Evolutionary conservation across 2,797 vertebrate species (phyloP), one percentile per base, ranked within the genome.

Genomic region (Helostoma temminkii): DNA sequence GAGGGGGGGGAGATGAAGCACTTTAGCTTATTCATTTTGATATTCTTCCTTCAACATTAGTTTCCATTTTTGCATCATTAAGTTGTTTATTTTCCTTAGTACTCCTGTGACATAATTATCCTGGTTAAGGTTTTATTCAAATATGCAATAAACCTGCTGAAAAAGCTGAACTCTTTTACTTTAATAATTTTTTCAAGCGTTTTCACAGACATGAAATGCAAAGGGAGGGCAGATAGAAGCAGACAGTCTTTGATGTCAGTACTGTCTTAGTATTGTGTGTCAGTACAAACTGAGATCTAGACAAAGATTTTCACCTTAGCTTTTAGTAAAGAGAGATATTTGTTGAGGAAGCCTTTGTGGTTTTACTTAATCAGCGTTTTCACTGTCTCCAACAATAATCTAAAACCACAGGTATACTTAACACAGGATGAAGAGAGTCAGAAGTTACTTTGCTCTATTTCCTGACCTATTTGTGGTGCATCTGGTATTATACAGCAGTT

Each of bases 331-430:
- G 84, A 85, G 83, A 85, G 80, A 82, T 76, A 89, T 92, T 89
- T 91, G 86, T 87, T 72, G 89, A 92, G 89, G 82, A 91, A 93
- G 90, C 80, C 81, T 89, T 84, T 92, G 90, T 88, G 89, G 90
- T 92, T 87, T 37, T 37, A 85, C 85, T 72, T 88, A 91, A 91
- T 92, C 91, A 91, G 90, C 89, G 26, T 86, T 91, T 92, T 87
- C 48, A 72, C 67, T 22, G 72, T 81, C 87, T 89, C 83, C 83
- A 88, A 82, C 89, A 88, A 89, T 91, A 88, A 89, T 83, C 71
- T 87, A 71, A 89, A 92, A 90, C 90, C 91, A 88, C 90, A 88
- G 66, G 71, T 87, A 72, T 64, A 83, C 76, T 86, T 79, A 85
- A 83, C 67, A 91, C 89, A 92, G 90, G 90, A 91, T 92, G 86